Percentiles rank a stretch among this genome's conserved stretches.
Conservation (phyloP, 37 sponge, comb jelly and placozoan species). For the Ephydatia muelleri region DNA sequence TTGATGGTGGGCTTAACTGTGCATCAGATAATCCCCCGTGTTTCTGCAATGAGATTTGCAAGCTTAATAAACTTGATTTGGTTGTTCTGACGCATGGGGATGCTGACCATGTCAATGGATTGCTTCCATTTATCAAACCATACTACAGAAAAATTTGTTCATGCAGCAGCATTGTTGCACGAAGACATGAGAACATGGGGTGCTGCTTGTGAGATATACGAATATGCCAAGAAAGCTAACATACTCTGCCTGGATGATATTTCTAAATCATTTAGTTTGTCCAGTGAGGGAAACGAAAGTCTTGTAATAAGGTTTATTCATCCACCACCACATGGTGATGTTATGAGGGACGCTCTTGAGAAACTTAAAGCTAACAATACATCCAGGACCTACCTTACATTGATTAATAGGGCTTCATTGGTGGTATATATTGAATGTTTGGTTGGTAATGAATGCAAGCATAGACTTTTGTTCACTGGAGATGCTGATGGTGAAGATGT, state of each 20-base stretch:
- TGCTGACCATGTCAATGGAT: constrained; percentile 4
- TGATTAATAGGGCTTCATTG: background rate
- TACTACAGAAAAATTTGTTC: background rate
- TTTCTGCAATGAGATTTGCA: background rate
- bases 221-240: background rate
- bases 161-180: background rate
- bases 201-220: background rate
- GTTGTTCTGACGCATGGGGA: constrained; percentile 21
- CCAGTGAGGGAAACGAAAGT: background rate
- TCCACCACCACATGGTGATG: background rate
- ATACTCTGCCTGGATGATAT: background rate
- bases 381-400: background rate
- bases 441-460: background rate
- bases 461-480: constrained; percentile 3
- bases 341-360: background rate
- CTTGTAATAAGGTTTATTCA: background rate
- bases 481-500: constrained; percentile 10
- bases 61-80: constrained; percentile 3
- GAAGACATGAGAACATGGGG: background rate
- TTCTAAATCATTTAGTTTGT: background rate
- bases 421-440: constrained; percentile 5
- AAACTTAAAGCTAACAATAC: background rate
- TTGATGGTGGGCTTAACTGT: constrained; percentile 8
- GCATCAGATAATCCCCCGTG: background rate
- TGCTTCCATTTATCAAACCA: background rate